phyloP scores from a whole-genome alignment of 1,140 invertebrate genomes.

The Sycophila sp. region DNA sequence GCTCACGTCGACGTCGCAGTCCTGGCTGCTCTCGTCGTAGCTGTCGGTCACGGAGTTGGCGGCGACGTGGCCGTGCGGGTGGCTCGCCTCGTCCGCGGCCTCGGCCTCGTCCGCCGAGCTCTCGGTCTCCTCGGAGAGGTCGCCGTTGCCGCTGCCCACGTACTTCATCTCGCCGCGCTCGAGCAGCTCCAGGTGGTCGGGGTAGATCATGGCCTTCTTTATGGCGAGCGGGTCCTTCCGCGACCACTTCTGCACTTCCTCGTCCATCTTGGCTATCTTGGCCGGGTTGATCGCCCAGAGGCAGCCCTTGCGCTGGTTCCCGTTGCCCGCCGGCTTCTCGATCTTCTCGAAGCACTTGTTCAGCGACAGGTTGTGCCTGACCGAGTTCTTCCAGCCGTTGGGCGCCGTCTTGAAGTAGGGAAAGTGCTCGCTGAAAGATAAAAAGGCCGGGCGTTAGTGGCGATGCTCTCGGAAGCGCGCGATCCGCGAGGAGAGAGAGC shows the following conservation, averaged over 20 bases:
- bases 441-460: neutral
- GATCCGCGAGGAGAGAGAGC: neutral
- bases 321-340: slow-evolving; percentile 86
- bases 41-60: slow-evolving; percentile 66
- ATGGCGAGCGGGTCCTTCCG: slow-evolving; percentile 90
- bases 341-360: slow-evolving; percentile 99
- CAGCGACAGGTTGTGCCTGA: slow-evolving; percentile 93
- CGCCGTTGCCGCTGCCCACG: slow-evolving; percentile 63
- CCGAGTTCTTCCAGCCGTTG: slow-evolving; percentile 98
- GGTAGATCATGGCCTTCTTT: slow-evolving; percentile 89
- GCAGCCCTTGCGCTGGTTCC: slow-evolving; percentile 86
- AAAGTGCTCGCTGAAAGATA: slow-evolving; percentile 87
- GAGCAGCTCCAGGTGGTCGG: slow-evolving; percentile 82
- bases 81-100: slow-evolving; percentile 59
- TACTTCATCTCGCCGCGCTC: slow-evolving; percentile 89
- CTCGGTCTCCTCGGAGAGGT: slow-evolving; percentile 49
- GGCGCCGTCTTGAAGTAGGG: slow-evolving; percentile 98
- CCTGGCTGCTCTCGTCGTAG: slow-evolving; percentile 70
- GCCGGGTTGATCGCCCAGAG: slow-evolving; percentile 96
- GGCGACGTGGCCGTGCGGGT: slow-evolving; percentile 65
- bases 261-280: slow-evolving; percentile 95
- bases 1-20: slow-evolving; percentile 66
- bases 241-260: slow-evolving; percentile 96
- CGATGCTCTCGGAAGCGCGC: neutral
- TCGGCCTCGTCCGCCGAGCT: slow-evolving; percentile 57